Base-by-base conservation (phyloP, 2,113 vertebrate genomes). In the Coptodon rendalli region DNA sequence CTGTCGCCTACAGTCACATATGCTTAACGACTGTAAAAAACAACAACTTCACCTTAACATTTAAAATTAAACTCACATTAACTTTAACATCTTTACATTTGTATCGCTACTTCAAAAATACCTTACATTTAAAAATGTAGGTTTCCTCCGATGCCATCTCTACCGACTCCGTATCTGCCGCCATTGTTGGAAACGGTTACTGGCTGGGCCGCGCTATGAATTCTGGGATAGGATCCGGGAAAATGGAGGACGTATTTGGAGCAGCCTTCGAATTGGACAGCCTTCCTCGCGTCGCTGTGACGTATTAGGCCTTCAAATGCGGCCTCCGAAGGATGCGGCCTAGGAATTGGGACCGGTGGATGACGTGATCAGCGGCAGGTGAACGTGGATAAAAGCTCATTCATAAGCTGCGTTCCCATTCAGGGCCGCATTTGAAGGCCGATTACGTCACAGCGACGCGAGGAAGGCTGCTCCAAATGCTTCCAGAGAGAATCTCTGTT, bases 21-120 rank as follows among this genome's bases (percentile, higher is more conserved):
- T 5, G 56, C 29, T 57, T 0, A 29, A 57, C 24, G 24, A 0
- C 24, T 57, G 56, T 57, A 27, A 27, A 57, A 56, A 57, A 27
- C 54, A 56, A 0, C 54, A 57, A 56, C 53, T 56, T 56, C n/a
- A 56, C 53, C 22, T 27, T 56, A 54, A 54, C 11, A 56, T 24
- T 56, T 27, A 56, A 56, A 2, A 56, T 27, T 1, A 56, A 13
- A 56, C 54, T 27, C 22, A 56, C 22, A 27, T 56, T 13, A 56
- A 48, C 14, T 48, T 48, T 48, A 48, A 56, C 53, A 13, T 56
- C 53, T 24, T 54, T 4, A 56, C n/a, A 27, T 48, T 48, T 48
- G 14, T 7, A 48, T 27, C 22, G 22, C 11, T 27, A 27, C 54
- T 56, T 2, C 2, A 56, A 0, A 0, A 56, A 27, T 56, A 56